Evolutionary conservation across 2,797 vertebrate species (phyloP).

Genomic region (Percopsis omiscomaycus): DNA sequence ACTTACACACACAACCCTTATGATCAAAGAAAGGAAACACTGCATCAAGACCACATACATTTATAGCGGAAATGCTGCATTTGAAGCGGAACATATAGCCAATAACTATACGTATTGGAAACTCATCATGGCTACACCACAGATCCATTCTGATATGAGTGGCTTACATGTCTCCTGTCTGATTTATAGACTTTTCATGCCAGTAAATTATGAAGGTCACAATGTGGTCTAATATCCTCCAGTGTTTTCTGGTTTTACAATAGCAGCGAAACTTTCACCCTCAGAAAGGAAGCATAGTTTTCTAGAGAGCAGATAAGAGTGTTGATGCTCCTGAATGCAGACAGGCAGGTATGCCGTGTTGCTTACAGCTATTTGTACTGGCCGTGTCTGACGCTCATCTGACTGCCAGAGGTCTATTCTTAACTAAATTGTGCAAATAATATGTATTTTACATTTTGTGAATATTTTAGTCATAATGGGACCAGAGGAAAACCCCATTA

Average conservation of each 20-base stretch:
- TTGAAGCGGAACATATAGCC: too few relatives aligned
- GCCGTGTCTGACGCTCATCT: too few relatives aligned
- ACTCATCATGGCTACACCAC: too few relatives aligned
- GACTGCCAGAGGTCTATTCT: slow-evolving; percentile 3
- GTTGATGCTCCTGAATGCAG: slow-evolving; percentile 69
- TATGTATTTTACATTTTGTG: background rate
- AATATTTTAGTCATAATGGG: background rate
- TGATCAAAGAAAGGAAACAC: slow-evolving; percentile 30
- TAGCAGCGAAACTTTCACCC: slow-evolving; percentile 21
- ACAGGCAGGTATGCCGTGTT: slow-evolving; percentile 50
- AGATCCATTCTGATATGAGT: too few relatives aligned
- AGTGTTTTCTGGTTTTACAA: slow-evolving; percentile 17
- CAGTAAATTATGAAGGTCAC: background rate
- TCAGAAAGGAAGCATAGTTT: slow-evolving; percentile 35
- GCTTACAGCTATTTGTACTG: background rate
- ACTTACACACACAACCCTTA: slow-evolving; percentile 16
- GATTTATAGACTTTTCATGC: background rate
- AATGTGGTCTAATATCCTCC: background rate
- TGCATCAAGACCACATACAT: slow-evolving; percentile 13
- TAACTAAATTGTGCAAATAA: background rate
- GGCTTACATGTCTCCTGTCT: background rate
- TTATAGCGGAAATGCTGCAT: slow-evolving; percentile 27
- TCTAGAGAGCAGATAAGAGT: slow-evolving; percentile 53
- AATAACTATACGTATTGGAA: too few relatives aligned
- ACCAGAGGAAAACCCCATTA: background rate